phyloP scores from a whole-genome alignment of 2,113 vertebrate genomes.

The Trematocara nigrifrons region DNA sequence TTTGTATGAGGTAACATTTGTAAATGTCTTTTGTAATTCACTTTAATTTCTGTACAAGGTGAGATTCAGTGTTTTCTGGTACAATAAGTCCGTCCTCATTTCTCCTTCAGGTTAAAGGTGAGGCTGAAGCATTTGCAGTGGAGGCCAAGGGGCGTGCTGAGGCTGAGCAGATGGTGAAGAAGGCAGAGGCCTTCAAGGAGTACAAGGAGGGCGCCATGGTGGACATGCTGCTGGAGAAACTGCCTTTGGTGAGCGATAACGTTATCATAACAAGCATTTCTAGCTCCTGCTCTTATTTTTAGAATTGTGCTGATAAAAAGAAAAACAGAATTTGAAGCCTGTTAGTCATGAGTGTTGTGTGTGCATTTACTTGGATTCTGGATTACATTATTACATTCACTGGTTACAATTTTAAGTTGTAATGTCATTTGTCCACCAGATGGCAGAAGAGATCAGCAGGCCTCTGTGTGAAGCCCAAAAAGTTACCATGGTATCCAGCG shows the following conservation, averaged over 20 bases:
- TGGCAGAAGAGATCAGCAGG: conserved; percentile 85
- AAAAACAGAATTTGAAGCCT: background rate
- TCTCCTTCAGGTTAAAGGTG: conserved; percentile 67
- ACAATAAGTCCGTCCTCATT: background rate
- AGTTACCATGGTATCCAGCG: conserved; percentile 84
- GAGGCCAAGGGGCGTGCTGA: conserved; percentile 82
- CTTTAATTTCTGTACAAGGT: background rate
- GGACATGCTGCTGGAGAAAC: conserved; percentile 86
- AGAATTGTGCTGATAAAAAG: accelerated
- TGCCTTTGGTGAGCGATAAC: conserved; percentile 77
- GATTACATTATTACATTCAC: background rate
- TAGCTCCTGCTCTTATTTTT: accelerated
- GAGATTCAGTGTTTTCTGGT: background rate
- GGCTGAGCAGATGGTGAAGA: conserved; percentile 86
- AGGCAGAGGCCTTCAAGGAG: conserved; percentile 84
- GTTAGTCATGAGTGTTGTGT: background rate
- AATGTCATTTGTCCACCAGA: conserved; percentile 50
- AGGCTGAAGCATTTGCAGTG: conserved; percentile 82
- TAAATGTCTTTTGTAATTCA: background rate
- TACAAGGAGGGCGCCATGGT: conserved; percentile 87
- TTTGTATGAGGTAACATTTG: background rate
- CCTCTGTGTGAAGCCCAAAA: conserved; percentile 79
- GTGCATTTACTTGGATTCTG: background rate
- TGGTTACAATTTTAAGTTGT: background rate
- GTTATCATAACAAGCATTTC: background rate